Percentiles rank a stretch among this genome's conserved stretches.
Conservation (phyloP, 1,140 invertebrate species). For the Drosophila neocordata region DNA sequence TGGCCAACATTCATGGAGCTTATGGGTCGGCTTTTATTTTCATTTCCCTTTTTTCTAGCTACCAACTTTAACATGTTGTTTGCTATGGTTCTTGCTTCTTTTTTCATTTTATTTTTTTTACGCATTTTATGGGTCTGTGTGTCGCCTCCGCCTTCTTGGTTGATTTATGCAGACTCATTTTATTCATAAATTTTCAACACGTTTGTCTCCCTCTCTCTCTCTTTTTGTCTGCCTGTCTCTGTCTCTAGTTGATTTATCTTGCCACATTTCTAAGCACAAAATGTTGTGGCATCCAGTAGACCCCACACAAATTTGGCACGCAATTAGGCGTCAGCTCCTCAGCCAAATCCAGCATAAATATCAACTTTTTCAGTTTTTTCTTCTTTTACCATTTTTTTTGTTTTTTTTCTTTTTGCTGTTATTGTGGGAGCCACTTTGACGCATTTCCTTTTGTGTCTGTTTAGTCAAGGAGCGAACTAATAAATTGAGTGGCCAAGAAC, state of each 20-base stretch:
- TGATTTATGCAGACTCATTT: slow-evolving; percentile 78
- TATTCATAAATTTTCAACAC: slow-evolving; percentile 78
- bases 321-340: slow-evolving; percentile 55
- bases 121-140: slow-evolving; percentile 19
- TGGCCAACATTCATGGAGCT: slow-evolving; percentile 1
- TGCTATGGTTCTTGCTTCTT: slow-evolving; percentile 1
- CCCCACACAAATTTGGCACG: slow-evolving; percentile 72
- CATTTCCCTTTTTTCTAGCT: background rate
- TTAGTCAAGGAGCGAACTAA: slow-evolving; percentile 27
- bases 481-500: slow-evolving; percentile 44
- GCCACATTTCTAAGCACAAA: slow-evolving; percentile 70
- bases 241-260: slow-evolving; percentile 63
- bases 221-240: slow-evolving; percentile 1
- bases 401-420: slow-evolving; percentile 24
- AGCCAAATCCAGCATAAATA: slow-evolving; percentile 59
- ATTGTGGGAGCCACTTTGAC: slow-evolving; percentile 37
- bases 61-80: slow-evolving; percentile 10
- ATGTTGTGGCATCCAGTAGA: slow-evolving; percentile 51
- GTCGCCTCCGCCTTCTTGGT: slow-evolving; percentile 26
- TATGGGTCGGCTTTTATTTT: background rate
- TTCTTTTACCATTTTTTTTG: slow-evolving; percentile 13
- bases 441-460: slow-evolving; percentile 14
- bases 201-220: slow-evolving; percentile 38
- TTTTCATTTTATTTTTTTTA: slow-evolving; percentile 5
- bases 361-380: slow-evolving; percentile 46